Conservation (phyloP, 2,113 vertebrate species). For the Glaucomys volans region DNA sequence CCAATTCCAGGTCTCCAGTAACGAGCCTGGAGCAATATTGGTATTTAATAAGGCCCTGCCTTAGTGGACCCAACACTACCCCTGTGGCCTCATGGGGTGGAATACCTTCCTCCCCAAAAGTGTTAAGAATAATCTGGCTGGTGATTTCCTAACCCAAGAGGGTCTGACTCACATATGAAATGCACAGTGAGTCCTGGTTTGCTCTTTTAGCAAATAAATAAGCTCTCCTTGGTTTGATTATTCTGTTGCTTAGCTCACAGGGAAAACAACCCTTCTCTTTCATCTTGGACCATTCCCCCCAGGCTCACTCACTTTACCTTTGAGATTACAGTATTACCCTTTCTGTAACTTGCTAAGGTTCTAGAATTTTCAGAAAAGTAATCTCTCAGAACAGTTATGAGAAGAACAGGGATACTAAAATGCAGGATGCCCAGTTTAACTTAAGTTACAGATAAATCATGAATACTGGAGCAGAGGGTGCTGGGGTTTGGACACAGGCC, state of each 20-base stretch:
- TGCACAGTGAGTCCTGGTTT: neutral
- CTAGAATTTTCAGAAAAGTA: neutral
- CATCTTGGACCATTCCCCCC: neutral
- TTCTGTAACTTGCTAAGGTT: neutral
- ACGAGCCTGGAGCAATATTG: neutral
- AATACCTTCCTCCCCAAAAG: neutral
- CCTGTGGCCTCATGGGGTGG: neutral
- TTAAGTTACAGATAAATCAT: neutral
- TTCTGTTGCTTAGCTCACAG: neutral
- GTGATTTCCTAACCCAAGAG: neutral
- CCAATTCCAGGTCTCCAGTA: neutral
- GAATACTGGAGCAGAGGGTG: neutral
- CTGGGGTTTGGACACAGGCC: too few relatives aligned
- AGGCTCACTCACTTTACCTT: neutral
- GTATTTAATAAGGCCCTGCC: neutral
- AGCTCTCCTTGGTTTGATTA: neutral
- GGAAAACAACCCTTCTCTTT: neutral
- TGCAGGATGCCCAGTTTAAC: neutral
- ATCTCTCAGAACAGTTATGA: neutral
- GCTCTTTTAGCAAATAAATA: neutral
- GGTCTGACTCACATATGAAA: neutral
- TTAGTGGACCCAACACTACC: fast-evolving
- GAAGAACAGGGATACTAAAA: neutral
- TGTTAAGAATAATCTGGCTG: neutral
- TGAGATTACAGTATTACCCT: neutral